Evolutionary conservation across 2,113 vertebrate genomes (phyloP).

Genomic region (Nesospiza acunhae): DNA sequence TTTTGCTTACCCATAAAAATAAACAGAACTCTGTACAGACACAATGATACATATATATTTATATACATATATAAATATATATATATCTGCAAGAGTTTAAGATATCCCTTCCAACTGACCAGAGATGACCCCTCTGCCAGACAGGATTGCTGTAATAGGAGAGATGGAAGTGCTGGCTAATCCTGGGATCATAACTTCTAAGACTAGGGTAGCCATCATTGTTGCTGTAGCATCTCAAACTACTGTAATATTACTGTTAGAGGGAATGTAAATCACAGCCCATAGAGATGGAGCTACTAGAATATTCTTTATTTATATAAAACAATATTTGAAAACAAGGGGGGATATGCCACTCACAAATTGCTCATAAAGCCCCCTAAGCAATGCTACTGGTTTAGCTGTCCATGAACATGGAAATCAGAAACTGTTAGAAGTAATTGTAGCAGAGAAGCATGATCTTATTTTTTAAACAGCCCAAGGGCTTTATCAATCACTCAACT

Average conservation of each 20-base stretch:
- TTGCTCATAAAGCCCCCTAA: neutral
- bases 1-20: neutral
- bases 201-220: neutral
- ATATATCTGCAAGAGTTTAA: neutral
- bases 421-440: neutral
- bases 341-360: neutral
- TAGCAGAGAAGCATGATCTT: neutral
- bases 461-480: neutral
- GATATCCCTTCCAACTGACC: accelerated
- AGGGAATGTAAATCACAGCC: neutral
- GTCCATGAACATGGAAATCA: neutral
- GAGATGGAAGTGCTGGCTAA: neutral
- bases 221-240: neutral
- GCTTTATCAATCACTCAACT: neutral
- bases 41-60: no score
- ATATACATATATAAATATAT: neutral
- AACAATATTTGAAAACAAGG: neutral
- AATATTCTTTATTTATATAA: neutral
- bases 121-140: neutral
- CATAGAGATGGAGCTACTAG: neutral
- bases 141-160: neutral
- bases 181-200: neutral
- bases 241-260: neutral
- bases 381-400: neutral
- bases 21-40: neutral